Evolutionary conservation across 2,113 vertebrate genomes (phyloP).

Genomic region (Alosa alosa): DNA sequence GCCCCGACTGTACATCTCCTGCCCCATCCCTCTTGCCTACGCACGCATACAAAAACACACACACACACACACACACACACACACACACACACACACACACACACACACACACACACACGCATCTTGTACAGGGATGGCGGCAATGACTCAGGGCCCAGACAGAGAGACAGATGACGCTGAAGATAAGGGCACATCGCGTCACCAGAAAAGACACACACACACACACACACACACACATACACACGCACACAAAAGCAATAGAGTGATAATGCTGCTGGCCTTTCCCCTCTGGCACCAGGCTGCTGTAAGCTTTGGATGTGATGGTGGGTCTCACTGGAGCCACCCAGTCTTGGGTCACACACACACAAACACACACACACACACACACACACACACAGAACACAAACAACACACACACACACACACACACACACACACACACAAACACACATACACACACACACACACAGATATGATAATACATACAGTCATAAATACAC

Average conservation of each 20-base stretch:
- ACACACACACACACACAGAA: slow-evolving; percentile 16
- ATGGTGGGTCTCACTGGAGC: slow-evolving; percentile 61
- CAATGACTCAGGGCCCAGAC: slow-evolving; percentile 58
- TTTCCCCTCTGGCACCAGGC: slow-evolving; percentile 54
- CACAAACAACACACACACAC: slow-evolving; percentile 19
- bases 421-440: background rate
- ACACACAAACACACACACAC: slow-evolving; percentile 29
- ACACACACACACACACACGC: background rate
- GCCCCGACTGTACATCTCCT: no score
- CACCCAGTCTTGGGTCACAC: slow-evolving; percentile 61
- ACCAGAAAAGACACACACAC: slow-evolving; percentile 43
- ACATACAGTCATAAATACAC: background rate
- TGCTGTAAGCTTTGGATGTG: slow-evolving; percentile 53
- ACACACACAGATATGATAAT: background rate
- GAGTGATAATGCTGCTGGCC: slow-evolving; percentile 66
- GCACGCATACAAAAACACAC: background rate
- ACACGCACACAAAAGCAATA: slow-evolving; percentile 11
- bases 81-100: slow-evolving; percentile 13
- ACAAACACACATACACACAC: background rate
- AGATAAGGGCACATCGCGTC: slow-evolving; percentile 62
- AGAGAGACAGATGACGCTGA: slow-evolving; percentile 58
- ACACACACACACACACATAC: background rate
- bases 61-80: background rate
- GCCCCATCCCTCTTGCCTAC: no score
- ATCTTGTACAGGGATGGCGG: slow-evolving; percentile 12